Percentiles rank a stretch among this genome's conserved stretches.
Conservation (phyloP, 1,140 invertebrate species). For the Drosophila lacteicornis region DNA sequence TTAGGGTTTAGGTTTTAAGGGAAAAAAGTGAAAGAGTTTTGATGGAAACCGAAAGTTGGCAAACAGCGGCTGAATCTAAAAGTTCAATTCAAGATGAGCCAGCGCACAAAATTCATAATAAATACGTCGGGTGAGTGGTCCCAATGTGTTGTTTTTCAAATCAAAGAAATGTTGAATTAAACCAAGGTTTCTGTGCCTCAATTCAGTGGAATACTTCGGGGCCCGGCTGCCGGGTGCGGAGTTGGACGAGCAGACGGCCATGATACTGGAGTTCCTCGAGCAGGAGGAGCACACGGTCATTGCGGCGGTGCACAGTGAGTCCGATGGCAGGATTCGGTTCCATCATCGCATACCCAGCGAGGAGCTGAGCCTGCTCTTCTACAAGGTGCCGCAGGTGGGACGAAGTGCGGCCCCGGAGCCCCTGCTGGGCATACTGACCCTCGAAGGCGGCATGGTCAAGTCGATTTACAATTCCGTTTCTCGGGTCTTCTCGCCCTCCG, state of each 20-base stretch:
- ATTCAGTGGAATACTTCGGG: slow-evolving; percentile 78
- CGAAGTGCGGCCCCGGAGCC: slow-evolving; percentile 45
- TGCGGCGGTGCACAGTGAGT: slow-evolving; percentile 79
- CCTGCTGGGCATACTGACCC: slow-evolving; percentile 82
- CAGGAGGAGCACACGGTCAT: slow-evolving; percentile 84
- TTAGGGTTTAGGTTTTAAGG: slow-evolving; percentile 20
- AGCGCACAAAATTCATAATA: slow-evolving; percentile 72
- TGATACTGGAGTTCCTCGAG: slow-evolving; percentile 83
- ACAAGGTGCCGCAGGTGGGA: slow-evolving; percentile 84
- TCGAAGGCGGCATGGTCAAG: slow-evolving; percentile 85
- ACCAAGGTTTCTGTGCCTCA: neutral
- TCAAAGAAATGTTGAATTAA: neutral
- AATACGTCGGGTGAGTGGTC: slow-evolving; percentile 66
- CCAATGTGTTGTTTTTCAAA: neutral
- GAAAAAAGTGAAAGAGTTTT: slow-evolving; percentile 65
- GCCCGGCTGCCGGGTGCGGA: slow-evolving; percentile 65
- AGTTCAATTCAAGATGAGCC: slow-evolving; percentile 55
- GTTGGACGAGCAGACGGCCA: slow-evolving; percentile 75
- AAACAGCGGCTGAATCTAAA: neutral
- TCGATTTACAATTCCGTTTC: slow-evolving; percentile 85
- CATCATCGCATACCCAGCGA: slow-evolving; percentile 84
- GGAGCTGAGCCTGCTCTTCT: slow-evolving; percentile 84
- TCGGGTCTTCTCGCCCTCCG: slow-evolving; percentile 82
- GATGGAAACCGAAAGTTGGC: slow-evolving; percentile 60
- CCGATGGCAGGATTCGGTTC: slow-evolving; percentile 83